phyloP scores from a whole-genome alignment of 2,113 vertebrate genomes.

The Heteronetta atricapilla region DNA sequence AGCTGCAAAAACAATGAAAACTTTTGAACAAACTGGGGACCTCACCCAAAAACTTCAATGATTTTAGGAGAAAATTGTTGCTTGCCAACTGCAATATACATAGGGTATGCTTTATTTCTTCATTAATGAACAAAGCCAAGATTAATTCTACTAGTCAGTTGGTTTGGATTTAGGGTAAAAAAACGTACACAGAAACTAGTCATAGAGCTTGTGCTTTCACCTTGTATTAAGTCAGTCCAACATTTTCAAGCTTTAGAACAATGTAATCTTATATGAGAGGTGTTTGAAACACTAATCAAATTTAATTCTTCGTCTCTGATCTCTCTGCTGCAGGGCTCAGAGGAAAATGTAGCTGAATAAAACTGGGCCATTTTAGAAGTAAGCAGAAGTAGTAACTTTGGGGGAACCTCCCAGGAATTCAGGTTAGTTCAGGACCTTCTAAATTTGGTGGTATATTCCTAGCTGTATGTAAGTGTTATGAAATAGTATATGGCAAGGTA shows the following conservation, averaged over 20 bases:
- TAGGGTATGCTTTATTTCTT: neutral
- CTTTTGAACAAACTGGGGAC: neutral
- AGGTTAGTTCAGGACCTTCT: neutral
- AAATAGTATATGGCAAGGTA: neutral
- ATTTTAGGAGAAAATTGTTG: neutral
- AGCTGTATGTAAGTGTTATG: neutral
- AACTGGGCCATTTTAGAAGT: neutral
- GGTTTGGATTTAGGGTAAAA: neutral
- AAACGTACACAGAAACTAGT: neutral
- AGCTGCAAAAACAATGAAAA: slow-evolving; percentile 44
- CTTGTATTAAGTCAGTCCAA: neutral
- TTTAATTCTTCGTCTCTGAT: neutral
- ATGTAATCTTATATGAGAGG: neutral
- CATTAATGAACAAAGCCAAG: neutral
- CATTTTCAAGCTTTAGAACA: neutral
- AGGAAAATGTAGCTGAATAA: neutral
- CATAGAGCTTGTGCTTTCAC: neutral
- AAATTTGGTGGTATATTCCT: neutral
- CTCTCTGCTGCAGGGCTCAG: neutral
- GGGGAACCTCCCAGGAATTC: neutral
- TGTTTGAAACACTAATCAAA: neutral
- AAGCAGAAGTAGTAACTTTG: neutral
- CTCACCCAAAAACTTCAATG: neutral
- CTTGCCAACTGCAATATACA: neutral
- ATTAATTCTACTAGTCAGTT: neutral